Base-by-base conservation (phyloP, 2,113 vertebrate species). In the Mionectes macconnelli region DNA sequence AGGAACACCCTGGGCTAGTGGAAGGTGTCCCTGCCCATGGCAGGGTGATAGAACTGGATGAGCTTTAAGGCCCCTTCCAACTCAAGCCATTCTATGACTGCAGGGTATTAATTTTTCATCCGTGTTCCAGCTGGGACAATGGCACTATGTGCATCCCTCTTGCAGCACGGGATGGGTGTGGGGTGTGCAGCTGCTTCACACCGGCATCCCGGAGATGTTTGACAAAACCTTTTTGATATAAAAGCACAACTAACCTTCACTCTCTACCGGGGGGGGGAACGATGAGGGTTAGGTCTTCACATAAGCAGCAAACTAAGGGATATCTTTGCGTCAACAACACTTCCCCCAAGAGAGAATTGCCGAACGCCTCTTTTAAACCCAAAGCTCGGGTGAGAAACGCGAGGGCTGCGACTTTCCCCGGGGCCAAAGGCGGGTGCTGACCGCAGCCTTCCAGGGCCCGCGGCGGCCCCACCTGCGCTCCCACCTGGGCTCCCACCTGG, bases 401-500 rank as follows among this genome's bases (percentile, higher is more conserved):
- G 12, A 10, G 6, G 1, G 12, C n/a, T 4, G 39, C 27, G 4
- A 10, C 11, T 33, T 11, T 18, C 3, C 7, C 24, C 4, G 18
- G 20, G 11, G 8, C 10, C 4, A 30, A 23, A 28, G 1, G 50
- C 0, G 30, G 11, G 49, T 14, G 49, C 33, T 16, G 8, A 4
- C 0, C 1, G 30, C 10, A 22, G 33, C 31, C 59, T 8, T 1
- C 12, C 9, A 2, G 9, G 27, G 4, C 1, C 0, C 2, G 9
- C 7, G 20, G 4, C 10, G 6, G 1, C 4, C 62, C 22, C 25
- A 14, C 30, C 25, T 8, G 45, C 6, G 4, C 35, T 25, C 24
- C 30, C 31, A 33, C 55, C 59, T 27, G 59, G 16, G 25, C n/a
- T n/a, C n/a, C n/a, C n/a, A n/a, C n/a, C n/a, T n/a, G n/a, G n/a